A percentile compares a stretch with the other conserved stretches of the same genome.
Conservation (phyloP, 2,113 vertebrate species). For the cat (Felis catus) region DNA sequence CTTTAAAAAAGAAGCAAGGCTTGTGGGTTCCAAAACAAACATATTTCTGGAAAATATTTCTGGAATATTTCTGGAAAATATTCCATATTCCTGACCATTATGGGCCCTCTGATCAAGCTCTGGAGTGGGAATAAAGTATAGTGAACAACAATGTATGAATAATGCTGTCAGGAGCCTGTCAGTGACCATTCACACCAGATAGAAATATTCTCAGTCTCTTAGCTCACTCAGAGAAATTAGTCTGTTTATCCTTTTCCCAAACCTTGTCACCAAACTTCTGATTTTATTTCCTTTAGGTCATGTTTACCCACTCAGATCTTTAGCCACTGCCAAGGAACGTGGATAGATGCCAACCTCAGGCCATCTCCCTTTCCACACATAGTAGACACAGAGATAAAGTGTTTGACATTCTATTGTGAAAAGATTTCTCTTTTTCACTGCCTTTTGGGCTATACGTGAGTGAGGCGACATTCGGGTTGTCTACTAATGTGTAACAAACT, state of each 20-base stretch:
- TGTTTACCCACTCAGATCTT: slow-evolving; percentile 15
- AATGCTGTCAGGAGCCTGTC: not conserved
- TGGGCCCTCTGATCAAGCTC: not conserved
- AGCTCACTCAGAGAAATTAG: not conserved
- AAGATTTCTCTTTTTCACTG: not conserved
- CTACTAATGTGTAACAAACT: not conserved
- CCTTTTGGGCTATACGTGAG: not conserved
- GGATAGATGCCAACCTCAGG: not conserved
- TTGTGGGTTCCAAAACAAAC: slow-evolving; percentile 25
- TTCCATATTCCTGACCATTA: not conserved
- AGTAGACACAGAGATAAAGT: not conserved
- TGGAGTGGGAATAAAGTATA: not conserved
- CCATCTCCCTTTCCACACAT: not conserved
- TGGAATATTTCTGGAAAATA: slow-evolving; percentile 20
- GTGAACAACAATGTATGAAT: not conserved
- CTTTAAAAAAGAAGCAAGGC: slow-evolving; percentile 42
- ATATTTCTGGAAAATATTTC: slow-evolving; percentile 9
- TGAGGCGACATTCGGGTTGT: not conserved
- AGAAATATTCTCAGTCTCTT: not conserved
- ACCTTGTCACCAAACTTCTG: not conserved
- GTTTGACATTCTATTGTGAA: not conserved
- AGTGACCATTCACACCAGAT: not conserved
- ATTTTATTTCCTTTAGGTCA: slow-evolving; percentile 3
- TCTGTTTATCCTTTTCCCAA: not conserved
- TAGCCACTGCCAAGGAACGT: not conserved